phyloP scores from a whole-genome alignment of 2,113 vertebrate genomes.

The Ceratotherium simum region DNA sequence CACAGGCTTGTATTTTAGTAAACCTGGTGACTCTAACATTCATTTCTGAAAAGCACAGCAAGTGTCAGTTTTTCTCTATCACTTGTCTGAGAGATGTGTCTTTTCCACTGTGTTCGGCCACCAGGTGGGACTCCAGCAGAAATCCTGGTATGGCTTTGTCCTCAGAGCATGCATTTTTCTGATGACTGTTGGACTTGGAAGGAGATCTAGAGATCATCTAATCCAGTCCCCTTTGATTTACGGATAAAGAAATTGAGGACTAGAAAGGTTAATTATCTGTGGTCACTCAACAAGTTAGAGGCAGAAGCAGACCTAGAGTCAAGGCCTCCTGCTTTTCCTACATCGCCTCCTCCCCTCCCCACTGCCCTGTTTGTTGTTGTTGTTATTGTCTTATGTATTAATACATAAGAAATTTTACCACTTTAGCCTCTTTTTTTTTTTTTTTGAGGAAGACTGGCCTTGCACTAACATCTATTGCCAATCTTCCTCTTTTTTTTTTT shows the following conservation, averaged over 20 bases:
- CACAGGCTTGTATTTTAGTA: not conserved
- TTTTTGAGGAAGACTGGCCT: too few species aligned
- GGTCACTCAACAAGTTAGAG: not conserved
- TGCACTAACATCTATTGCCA: too few species aligned
- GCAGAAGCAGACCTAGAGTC: not conserved
- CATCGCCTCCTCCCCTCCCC: not conserved
- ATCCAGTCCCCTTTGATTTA: not conserved
- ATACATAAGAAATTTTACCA: not conserved
- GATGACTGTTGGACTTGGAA: not conserved
- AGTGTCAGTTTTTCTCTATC: not conserved
- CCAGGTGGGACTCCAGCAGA: not conserved
- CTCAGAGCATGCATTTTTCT: not conserved
- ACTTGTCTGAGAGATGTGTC: not conserved
- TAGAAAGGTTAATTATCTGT: not conserved
- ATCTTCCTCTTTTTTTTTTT: too few species aligned
- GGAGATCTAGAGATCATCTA: not conserved
- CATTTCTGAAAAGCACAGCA: not conserved
- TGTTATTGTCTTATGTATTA: too few species aligned
- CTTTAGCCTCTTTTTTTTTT: not conserved
- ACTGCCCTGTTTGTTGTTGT: not conserved
- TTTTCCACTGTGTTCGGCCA: not conserved
- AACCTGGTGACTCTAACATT: not conserved
- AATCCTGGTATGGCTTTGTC: not conserved
- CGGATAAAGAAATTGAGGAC: not conserved
- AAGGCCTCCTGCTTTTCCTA: not conserved